A percentile compares a stretch with the other conserved stretches of the same genome.
Conservation (phyloP, 1,140 invertebrate species). For the Achroia grisella region DNA sequence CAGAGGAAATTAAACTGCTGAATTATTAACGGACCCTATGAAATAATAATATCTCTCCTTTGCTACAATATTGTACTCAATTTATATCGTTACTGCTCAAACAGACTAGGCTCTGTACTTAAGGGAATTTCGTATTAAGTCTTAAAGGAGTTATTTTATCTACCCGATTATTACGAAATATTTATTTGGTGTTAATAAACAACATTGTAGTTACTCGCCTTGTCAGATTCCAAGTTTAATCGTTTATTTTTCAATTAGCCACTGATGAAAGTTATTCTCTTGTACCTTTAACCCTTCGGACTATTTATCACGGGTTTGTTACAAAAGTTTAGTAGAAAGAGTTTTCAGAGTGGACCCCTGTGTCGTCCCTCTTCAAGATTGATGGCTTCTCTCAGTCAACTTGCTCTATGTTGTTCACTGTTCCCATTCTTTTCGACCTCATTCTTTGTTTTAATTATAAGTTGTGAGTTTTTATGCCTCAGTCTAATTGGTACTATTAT, state of each 20-base stretch:
- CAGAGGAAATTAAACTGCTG: constrained; percentile 43
- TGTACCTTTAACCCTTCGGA: constrained; percentile 24
- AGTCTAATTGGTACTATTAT: not conserved
- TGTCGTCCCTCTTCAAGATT: constrained; percentile 48
- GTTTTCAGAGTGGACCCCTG: constrained; percentile 42
- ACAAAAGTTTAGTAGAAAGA: constrained; percentile 47
- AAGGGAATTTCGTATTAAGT: too few relatives aligned
- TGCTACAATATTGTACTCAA: constrained; percentile 12
- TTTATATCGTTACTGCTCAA: not conserved
- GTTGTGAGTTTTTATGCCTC: not conserved
- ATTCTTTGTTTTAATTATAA: constrained; percentile 32
- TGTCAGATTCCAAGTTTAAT: not conserved
- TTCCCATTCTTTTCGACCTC: constrained; percentile 24
- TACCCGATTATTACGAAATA: too few relatives aligned
- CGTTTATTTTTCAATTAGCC: constrained; percentile 14
- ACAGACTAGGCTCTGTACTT: too few relatives aligned
- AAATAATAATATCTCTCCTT: constrained; percentile 31
- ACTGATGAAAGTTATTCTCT: constrained; percentile 18
- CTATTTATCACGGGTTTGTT: constrained; percentile 49
- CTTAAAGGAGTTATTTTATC: too few relatives aligned
- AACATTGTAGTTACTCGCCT: not conserved
- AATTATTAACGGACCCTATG: constrained; percentile 28
- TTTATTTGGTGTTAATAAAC: too few relatives aligned
- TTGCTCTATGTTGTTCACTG: constrained; percentile 21
- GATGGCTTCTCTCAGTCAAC: constrained; percentile 44